A percentile compares a stretch with the other conserved stretches of the same genome.
phyloP scores from a whole-genome alignment of 2,888 invertebrate genomes.

The Rhimphoctona megacephalus region DNA sequence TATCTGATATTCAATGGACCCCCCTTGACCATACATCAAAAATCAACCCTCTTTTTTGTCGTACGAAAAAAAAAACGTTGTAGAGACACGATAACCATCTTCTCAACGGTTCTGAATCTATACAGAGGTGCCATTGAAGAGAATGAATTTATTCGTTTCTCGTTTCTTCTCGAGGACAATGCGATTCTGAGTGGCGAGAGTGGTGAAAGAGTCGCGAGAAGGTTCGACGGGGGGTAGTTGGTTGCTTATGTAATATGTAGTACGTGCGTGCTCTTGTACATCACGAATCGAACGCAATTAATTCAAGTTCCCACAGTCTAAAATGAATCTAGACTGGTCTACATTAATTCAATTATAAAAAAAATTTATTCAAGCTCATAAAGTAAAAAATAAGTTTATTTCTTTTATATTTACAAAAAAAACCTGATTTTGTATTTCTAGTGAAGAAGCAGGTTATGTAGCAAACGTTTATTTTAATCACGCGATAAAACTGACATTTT shows the following conservation, averaged over 20 bases:
- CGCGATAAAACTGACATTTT: too few species aligned
- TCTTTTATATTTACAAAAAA: not conserved
- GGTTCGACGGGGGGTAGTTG: conserved; percentile 47
- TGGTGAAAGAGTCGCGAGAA: conserved; percentile 47
- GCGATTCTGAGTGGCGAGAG: conserved; percentile 54
- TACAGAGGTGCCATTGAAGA: conserved; percentile 2
- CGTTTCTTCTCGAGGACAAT: conserved; percentile 57
- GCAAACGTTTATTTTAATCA: too few species aligned
- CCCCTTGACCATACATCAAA: conserved; percentile 15
- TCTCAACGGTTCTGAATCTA: conserved; percentile 40
- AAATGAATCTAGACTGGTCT: not conserved
- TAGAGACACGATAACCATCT: conserved; percentile 63
- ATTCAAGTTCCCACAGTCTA: conserved; percentile 57
- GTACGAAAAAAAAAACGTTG: conserved; percentile 19
- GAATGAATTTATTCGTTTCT: conserved; percentile 51
- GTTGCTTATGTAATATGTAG: not conserved
- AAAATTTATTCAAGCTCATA: not conserved
- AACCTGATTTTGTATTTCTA: too few species aligned
- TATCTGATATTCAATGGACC: not conserved
- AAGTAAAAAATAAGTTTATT: not conserved
- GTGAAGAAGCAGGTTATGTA: too few species aligned
- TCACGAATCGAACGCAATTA: conserved; percentile 55
- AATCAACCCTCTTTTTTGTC: conserved; percentile 36
- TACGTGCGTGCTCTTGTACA: conserved; percentile 19
- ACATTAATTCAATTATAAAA: not conserved